Evolutionary conservation across 2,113 vertebrate genomes (phyloP), one percentile per base, ranked within the genome.

Genomic region (Phalacrocorax carbo): DNA sequence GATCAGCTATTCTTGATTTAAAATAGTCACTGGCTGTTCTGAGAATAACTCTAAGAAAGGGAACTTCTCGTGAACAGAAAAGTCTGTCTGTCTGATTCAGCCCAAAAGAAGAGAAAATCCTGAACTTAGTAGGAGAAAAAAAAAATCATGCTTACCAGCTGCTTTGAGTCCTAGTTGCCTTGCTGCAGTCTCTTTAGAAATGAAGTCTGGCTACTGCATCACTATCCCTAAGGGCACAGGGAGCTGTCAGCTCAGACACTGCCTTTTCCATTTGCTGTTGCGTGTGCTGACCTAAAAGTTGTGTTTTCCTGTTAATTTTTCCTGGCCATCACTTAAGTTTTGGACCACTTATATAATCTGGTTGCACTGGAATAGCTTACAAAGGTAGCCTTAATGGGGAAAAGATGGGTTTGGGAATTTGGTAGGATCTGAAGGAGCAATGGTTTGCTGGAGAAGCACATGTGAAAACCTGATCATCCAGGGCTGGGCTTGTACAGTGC

Each of bases 81-180:
- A 69, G 38, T 38, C 46, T 64, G 32, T 60, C 46, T 81, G 36
- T 68, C 64, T 54, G 36, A 30, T 77, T 68, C 60, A 91, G 46
- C 78, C 72, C 23, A 11, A 91, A 96, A 80, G 69, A 84, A 90
- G 68, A 73, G 75, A 94, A 91, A 94, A 55, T 23, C 19, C 82
- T 83, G 49, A 77, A 66, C 20, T 80, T 85, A 79, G 69, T 61
- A 82, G 82, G 60, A 64, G n/a, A 11, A 8, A n/a, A 57, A 80
- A 72, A 68, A 58, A 62, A 13, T 96, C 70, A 18, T 87, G 91
- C 97, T 98, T 97, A 98, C 98, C 98, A 92, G 93, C 83, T 87
- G 94, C 69, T 92, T 69, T 19, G 72, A 85, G 92, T 97, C 94
- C 94, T 93, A 44, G 80, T 76, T 81, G 92, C 91, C 79, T 97